Base-by-base conservation (phyloP, 1,140 invertebrate species). In the Himalopsyche phryganea region DNA sequence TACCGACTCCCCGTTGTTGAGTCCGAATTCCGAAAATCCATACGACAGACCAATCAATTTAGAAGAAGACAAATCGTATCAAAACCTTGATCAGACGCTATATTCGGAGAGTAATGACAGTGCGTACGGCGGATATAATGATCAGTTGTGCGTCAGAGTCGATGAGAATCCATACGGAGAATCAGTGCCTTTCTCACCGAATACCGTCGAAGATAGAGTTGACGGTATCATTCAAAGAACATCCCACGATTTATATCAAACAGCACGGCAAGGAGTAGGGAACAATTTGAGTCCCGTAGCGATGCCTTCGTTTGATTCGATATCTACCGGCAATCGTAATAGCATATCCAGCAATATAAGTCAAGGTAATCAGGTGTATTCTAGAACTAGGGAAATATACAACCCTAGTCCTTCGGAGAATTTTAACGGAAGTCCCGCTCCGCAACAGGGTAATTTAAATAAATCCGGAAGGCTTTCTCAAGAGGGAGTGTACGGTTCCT, bases 11-110 rank as follows among this genome's bases (percentile, higher is more conserved):
- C 61, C 72, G 17, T 74, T 74, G 69, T 72, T 75, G 56, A 77
- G 75, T 68, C 52, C 75, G 42, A 68, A 67, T 11, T 49, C 66
- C 52, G 76, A 78, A 66, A 77, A 77, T 70, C 61, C 72, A 42
- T 78, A 78, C 70, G 76, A 78, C 42, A 75, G 70, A 67, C 74
- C 74, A 45, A 66, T 77, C 38, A 57, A 66, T 33, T 71, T 75
- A 68, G 74, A 76, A 59, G 71, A 70, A 59, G 71, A 73, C 50
- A 73, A 74, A 67, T 75, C 74, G 7, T 77, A 77, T 50, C 77
- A 75, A 69, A 74, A 74, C 69, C 70, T 76, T 7, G 76, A 78
- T 50, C 76, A 77, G 69, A 68, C 73, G 42, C 55, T 77, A 20
- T 78, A 78, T 66, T 66, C 71, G 58, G 75, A 77, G 48, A 65